phyloP scores from a whole-genome alignment of 2,113 vertebrate genomes.

The Apodemus speciosus region DNA sequence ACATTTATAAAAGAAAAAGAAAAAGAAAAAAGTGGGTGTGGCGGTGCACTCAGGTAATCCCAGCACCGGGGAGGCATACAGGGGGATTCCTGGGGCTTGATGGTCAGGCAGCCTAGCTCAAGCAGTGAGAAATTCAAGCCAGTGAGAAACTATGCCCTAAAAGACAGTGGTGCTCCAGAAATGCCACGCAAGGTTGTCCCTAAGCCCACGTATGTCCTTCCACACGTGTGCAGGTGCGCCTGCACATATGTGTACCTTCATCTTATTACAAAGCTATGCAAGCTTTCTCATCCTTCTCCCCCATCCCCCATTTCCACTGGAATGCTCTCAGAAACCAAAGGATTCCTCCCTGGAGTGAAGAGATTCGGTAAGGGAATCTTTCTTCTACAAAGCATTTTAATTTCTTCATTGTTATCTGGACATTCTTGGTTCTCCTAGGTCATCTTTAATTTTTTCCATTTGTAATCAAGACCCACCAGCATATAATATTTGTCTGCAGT shows the following conservation, averaged over 20 bases:
- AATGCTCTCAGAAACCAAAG: background rate
- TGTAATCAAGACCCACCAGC: background rate
- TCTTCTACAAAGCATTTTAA: background rate
- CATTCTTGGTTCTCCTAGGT: background rate
- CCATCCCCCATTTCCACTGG: background rate
- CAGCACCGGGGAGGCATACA: background rate
- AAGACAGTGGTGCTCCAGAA: background rate
- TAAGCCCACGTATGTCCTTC: background rate
- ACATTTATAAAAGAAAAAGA: background rate
- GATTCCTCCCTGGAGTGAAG: background rate
- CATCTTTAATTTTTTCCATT: constrained; percentile 11
- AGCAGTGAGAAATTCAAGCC: background rate
- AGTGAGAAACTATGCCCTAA: background rate
- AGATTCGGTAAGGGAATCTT: background rate
- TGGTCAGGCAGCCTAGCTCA: accelerated
- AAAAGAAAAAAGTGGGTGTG: no score
- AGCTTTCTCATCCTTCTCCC: no score
- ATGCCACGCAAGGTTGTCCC: no score
- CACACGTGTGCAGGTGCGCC: background rate
- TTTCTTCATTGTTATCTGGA: constrained; percentile 12
- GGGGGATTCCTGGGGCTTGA: background rate
- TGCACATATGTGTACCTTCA: no score
- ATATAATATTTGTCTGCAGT: background rate
- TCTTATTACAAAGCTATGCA: no score
- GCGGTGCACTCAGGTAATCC: background rate